Evolutionary conservation across 2,113 vertebrate species (phyloP).

Genomic region (Gymnogyps californianus): DNA sequence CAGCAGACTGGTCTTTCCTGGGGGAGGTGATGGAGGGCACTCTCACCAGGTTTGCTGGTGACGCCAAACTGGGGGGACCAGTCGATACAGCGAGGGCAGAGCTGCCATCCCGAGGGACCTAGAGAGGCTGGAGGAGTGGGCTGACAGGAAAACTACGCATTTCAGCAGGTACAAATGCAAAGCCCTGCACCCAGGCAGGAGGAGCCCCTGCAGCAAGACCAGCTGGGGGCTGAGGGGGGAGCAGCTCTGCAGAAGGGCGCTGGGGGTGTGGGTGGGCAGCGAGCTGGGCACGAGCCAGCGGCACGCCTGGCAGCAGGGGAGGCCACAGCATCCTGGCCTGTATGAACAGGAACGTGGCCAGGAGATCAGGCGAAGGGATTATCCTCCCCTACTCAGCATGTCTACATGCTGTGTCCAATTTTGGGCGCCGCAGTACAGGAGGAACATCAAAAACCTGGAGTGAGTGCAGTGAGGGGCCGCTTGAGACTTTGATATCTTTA

Average conservation of each 20-base stretch:
- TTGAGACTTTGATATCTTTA: not conserved
- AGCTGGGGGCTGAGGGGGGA: not conserved
- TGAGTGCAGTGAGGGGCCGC: not conserved
- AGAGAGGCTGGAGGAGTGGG: not conserved
- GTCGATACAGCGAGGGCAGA: fast-evolving
- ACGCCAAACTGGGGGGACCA: fast-evolving
- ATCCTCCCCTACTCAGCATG: not conserved
- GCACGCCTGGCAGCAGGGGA: not conserved
- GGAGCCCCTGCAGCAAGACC: not conserved
- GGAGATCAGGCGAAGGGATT: not conserved
- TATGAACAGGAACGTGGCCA: fast-evolving
- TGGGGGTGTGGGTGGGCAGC: fast-evolving
- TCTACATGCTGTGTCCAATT: fast-evolving
- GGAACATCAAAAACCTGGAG: not conserved
- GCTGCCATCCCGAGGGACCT: not conserved
- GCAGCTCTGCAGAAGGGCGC: not conserved
- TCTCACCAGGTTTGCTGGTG: fast-evolving
- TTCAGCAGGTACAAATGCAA: not conserved
- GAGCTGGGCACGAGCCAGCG: not conserved
- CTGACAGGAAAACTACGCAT: not conserved
- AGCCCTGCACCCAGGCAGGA: not conserved
- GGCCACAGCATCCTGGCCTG: not conserved
- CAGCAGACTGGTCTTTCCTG: not conserved
- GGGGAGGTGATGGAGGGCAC: not conserved
- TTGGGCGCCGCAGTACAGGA: not conserved